Evolutionary conservation across 1,140 invertebrate genomes (phyloP), one percentile per base, ranked within the genome.

Genomic region (Manduca sexta): DNA sequence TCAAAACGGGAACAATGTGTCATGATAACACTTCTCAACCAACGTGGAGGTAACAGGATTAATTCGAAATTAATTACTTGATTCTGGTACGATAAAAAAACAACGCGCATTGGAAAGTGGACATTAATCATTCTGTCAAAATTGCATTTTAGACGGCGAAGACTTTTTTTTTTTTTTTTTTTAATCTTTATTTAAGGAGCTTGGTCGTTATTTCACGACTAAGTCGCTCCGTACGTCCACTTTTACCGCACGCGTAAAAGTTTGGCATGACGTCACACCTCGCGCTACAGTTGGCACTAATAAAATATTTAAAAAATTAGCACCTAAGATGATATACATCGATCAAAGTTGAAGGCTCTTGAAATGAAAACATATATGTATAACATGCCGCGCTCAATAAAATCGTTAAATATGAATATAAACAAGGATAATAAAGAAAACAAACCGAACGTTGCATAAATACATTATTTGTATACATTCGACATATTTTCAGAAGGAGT

Each of bases 41-140:
- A 14, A 43, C 15, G 3, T 39, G 16, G 12, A 18, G 10, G 16
- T 41, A 41, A 41, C 41, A 43, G 41, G 41, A 43, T 43, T 43
- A 43, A 14, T 43, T 43, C 18, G 30, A 43, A 43, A 43, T 43
- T 43, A 31, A 43, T 43, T 43, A 43, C 21, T 31, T 21, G 21
- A 26, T 5, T 26, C 4, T 26, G 21, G 4, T 26, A 26, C 21
- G 8, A 8, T 26, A 8, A 26, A 26, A 5, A 26, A 26, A 26
- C 21, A 26, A 26, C 21, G n/a, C n/a, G n/a, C n/a, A 26, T 26
- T 26, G 21, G 21, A 26, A 26, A 26, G 21, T 26, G 21, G 21
- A 8, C 21, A 26, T 26, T 26, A 26, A 26, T 26, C 21, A 26
- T 5, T 3, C 21, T 26, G 21, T 26, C 21, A 26, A 26, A 26